Conservation (phyloP, 53 echinoderm and acorn worm species). For the Crossaster papposus region DNA sequence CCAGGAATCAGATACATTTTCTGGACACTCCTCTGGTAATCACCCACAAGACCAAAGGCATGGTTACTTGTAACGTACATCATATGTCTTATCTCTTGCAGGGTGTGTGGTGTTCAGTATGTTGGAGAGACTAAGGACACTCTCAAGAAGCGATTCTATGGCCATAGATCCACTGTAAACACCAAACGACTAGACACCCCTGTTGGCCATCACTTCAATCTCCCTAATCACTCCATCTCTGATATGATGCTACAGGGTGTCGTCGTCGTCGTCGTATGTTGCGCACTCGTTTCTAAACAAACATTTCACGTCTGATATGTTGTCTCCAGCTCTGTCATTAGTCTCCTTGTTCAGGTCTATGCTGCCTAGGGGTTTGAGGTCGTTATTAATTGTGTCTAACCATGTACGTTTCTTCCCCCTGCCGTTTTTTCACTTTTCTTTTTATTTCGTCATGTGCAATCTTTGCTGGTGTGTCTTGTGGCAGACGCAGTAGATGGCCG, state of each 20-base stretch:
- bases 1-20: background rate
- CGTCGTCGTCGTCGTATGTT: background rate
- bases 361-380: background rate
- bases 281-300: background rate
- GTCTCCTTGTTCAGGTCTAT: background rate
- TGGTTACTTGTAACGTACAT: background rate
- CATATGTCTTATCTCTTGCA: conserved; percentile 42
- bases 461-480: background rate
- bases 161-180: conserved; percentile 19
- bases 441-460: background rate
- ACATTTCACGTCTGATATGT: background rate
- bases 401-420: background rate
- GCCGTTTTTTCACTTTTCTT: background rate
- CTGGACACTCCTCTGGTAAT: background rate
- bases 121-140: conserved; percentile 29
- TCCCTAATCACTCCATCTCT: background rate
- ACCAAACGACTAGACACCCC: conserved; percentile 24
- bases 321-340: background rate
- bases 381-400: background rate
- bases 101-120: conserved; percentile 5
- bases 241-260: background rate
- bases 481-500: background rate
- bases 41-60: background rate
- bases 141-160: conserved; percentile 15
- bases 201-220: conserved; percentile 10